A percentile compares a stretch with the other conserved stretches of the same genome.
These are phyloP conservation scores for Hyles lineata DNA, from an alignment of 2,888 invertebrate genomes.

Conservation along the genomic window DNA sequence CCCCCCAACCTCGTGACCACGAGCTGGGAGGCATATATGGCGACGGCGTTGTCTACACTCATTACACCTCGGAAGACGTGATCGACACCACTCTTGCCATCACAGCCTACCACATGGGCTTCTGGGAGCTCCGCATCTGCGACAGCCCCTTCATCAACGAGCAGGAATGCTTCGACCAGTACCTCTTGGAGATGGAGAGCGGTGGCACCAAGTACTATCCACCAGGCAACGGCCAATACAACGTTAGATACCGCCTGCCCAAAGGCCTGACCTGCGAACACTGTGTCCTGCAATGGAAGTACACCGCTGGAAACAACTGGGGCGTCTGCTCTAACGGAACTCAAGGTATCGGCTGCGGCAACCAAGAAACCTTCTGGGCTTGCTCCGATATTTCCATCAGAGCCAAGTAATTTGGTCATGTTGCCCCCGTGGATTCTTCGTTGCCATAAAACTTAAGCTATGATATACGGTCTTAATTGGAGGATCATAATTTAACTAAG, in stretches of 20 bases:
- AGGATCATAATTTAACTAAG: background rate
- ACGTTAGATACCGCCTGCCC: conserved; percentile 86
- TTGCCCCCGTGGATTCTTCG: background rate
- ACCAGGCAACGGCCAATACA: conserved; percentile 88
- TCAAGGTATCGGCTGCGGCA: conserved; percentile 92
- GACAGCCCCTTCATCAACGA: conserved; percentile 87
- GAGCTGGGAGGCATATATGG: conserved; percentile 93
- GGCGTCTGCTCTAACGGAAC: conserved; percentile 88
- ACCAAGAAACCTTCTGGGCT: conserved; percentile 93
- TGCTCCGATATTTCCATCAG: conserved; percentile 91
- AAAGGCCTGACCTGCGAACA: conserved; percentile 88
- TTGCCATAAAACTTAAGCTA: background rate
- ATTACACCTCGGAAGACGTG: conserved; percentile 84
- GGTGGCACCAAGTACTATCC: conserved; percentile 88
- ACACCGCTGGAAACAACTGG: conserved; percentile 94
- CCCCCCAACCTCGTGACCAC: conserved; percentile 87
- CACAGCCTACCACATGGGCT: conserved; percentile 93
- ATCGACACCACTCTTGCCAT: conserved; percentile 90
- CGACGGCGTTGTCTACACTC: conserved; percentile 88
- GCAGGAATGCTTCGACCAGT: conserved; percentile 90
- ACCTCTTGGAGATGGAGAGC: conserved; percentile 84
- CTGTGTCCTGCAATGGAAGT: conserved; percentile 94
- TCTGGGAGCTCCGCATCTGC: conserved; percentile 93
- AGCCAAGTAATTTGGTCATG: conserved; percentile 37
- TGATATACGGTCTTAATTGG: background rate